Conservation (phyloP, 2,113 vertebrate species). For the Ia io region DNA sequence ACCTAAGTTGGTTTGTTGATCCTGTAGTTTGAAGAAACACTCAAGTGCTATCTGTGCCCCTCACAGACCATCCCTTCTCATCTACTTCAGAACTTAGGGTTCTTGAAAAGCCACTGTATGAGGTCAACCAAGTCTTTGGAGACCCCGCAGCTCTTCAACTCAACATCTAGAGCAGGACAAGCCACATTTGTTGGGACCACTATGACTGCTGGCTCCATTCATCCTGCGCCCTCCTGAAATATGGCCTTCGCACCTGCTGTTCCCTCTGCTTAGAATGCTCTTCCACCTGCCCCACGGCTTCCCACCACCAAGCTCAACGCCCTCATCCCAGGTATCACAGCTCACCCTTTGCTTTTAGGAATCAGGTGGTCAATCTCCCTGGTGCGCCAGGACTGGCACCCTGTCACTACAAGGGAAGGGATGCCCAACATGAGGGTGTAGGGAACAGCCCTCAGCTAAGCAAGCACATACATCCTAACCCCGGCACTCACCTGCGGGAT, state of each 20-base stretch:
- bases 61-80: not conserved
- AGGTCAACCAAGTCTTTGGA: not conserved
- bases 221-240: too few species aligned
- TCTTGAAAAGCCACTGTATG: not conserved
- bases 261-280: not conserved
- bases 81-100: not conserved
- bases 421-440: not conserved
- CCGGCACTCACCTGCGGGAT: constrained; percentile 88
- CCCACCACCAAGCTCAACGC: not conserved
- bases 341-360: not conserved
- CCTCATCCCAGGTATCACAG: not conserved
- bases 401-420: not conserved
- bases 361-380: not conserved
- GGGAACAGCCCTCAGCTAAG: not conserved
- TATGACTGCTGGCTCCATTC: not conserved
- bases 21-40: not conserved
- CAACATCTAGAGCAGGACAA: not conserved
- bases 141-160: not conserved
- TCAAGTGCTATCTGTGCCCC: not conserved
- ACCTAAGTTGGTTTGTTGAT: not conserved
- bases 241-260: not conserved
- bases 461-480: not conserved
- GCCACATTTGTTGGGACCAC: not conserved
- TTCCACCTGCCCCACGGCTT: not conserved
- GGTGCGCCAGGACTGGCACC: not conserved